phyloP scores from a whole-genome alignment of 2,113 vertebrate genomes.

The Zapornia atra region DNA sequence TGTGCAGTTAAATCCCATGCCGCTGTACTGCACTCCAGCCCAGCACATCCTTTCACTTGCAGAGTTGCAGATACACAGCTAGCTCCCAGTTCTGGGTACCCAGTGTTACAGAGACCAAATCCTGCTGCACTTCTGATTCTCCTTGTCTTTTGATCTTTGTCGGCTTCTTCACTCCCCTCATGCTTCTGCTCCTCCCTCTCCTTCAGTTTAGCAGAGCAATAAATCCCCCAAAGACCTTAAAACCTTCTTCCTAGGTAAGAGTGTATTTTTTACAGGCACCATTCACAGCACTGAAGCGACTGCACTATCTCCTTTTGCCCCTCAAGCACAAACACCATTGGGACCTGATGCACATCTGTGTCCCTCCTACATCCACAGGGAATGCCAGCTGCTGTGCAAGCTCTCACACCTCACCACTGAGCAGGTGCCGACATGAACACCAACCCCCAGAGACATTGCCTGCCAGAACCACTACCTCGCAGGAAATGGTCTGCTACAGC shows the following conservation, averaged over 20 bases:
- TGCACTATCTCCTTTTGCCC: background rate
- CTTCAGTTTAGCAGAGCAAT: background rate
- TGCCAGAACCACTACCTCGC: background rate
- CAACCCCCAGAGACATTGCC: background rate
- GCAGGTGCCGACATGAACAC: background rate
- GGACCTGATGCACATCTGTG: background rate
- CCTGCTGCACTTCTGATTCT: background rate
- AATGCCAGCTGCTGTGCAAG: background rate
- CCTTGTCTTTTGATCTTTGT: background rate
- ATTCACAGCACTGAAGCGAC: fast-evolving
- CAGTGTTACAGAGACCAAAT: background rate
- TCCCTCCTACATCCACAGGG: background rate
- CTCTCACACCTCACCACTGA: background rate
- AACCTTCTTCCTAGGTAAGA: background rate
- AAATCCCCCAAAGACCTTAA: background rate
- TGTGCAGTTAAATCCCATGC: background rate
- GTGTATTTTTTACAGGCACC: background rate
- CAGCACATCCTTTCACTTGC: background rate
- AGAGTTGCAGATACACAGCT: background rate
- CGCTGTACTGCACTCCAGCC: background rate
- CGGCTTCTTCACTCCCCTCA: background rate
- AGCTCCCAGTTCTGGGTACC: background rate
- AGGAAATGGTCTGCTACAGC: background rate
- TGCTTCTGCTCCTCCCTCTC: background rate
- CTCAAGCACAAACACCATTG: background rate